A percentile compares a stretch with the other conserved stretches of the same genome.
These are phyloP conservation scores for Trachelus stipa DNA, from an alignment of 2,888 invertebrate genomes.

Conservation along the genomic window DNA sequence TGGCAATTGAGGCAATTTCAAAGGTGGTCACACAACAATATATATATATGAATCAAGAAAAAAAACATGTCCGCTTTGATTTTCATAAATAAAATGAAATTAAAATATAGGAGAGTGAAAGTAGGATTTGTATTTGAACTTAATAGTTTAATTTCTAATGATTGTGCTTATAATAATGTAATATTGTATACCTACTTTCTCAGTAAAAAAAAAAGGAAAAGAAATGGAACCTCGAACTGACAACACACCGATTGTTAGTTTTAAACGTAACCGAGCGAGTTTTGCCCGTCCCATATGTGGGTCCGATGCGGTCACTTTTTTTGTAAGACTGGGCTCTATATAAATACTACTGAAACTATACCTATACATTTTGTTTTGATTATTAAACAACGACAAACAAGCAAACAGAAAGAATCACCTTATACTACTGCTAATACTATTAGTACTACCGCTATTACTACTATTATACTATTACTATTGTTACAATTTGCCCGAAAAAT, in stretches of 20 bases:
- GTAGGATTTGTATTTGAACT: constrained; percentile 66
- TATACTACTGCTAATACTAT: background rate
- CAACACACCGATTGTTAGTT: constrained; percentile 63
- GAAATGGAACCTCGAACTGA: constrained; percentile 49
- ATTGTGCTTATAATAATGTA: constrained; percentile 63
- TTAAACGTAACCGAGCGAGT: constrained; percentile 59
- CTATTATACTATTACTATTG: background rate
- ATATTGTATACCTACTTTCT: constrained; percentile 63
- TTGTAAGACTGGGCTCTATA: constrained; percentile 67
- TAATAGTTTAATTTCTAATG: constrained; percentile 63
- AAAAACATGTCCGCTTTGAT: constrained; percentile 59
- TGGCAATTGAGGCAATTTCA: constrained; percentile 62
- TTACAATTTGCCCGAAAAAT: constrained; percentile 34
- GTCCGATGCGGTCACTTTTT: constrained; percentile 63
- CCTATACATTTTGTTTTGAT: constrained; percentile 60
- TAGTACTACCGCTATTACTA: background rate
- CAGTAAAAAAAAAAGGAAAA: constrained; percentile 50
- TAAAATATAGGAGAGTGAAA: constrained; percentile 61
- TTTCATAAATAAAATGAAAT: constrained; percentile 56
- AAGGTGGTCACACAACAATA: constrained; percentile 58
- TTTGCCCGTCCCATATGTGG: constrained; percentile 61
- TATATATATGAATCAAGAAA: constrained; percentile 53
- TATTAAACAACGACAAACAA: constrained; percentile 39
- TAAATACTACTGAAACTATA: constrained; percentile 65
- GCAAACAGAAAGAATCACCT: background rate